Base-by-base conservation (phyloP, 2,888 invertebrate species). In the Mycalesis mineus region DNA sequence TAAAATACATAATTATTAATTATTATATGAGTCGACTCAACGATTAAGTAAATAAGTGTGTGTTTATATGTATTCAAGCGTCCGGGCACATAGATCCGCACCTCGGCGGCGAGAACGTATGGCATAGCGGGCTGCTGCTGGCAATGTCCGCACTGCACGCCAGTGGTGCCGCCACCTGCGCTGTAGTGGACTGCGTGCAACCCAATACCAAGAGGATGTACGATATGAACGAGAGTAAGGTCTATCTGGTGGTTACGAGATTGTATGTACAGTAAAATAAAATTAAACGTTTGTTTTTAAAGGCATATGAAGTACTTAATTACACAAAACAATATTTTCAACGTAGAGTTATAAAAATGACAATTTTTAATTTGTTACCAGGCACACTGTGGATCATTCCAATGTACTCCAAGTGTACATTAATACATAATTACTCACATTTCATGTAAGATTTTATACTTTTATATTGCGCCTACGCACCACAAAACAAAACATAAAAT, bases 331-430 rank as follows among this genome's bases (percentile, higher is more conserved):
- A n/a, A n/a, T n/a, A n/a, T n/a, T n/a, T n/a, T n/a, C n/a, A n/a
- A n/a, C n/a, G n/a, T n/a, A n/a, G n/a, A n/a, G n/a, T n/a, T n/a
- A n/a, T n/a, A n/a, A n/a, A n/a, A n/a, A n/a, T n/a, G n/a, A n/a
- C 5, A 22, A 22, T 22, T 4, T 5, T 22, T 11, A 14, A 14
- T 39, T 44, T 40, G 37, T 42, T 63, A 62, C 17, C 54, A 88
- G 88, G 85, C 69, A 74, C 75, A 33, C 62, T 87, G 55, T 88
- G 88, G 88, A 70, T 84, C 62, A 72, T 88, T 63, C 88, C 88
- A 1, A 77, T 88, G 78, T 87, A 83, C 69, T 86, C 88, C 0
- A 84, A 78, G 68, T 88, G 89, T 67, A 71, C 77, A 15, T 70
- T 81, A 1, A 58, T 74, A 37, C 77, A 76, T 55, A 66, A 65